These are phyloP conservation scores for Agriotes lineatus DNA, from an alignment of 2,888 invertebrate species.

Conservation along the genomic window DNA sequence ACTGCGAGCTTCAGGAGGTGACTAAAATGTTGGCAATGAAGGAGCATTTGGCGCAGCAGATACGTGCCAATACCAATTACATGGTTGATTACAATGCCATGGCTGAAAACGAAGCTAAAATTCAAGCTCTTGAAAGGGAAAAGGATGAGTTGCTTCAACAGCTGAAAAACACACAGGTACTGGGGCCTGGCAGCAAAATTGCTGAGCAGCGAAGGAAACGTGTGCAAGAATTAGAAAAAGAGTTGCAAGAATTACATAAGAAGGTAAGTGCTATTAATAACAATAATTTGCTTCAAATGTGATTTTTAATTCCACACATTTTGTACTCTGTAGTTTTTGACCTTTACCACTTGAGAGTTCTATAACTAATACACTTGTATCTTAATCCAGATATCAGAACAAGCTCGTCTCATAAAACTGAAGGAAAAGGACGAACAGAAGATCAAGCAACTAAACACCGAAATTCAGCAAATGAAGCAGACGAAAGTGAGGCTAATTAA, in stretches of 20 bases:
- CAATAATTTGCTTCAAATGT: not conserved
- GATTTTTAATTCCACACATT: too few species aligned
- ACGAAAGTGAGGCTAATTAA: conserved; percentile 75
- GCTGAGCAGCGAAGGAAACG: conserved; percentile 83
- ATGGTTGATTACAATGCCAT: conserved; percentile 66
- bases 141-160: conserved; percentile 78
- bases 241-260: conserved; percentile 79
- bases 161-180: conserved; percentile 73
- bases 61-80: conserved; percentile 70
- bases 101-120: conserved; percentile 77
- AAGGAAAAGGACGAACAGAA: conserved; percentile 86
- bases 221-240: conserved; percentile 81
- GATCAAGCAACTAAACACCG: conserved; percentile 78
- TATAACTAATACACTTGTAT: not conserved
- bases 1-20: conserved; percentile 77
- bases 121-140: conserved; percentile 79
- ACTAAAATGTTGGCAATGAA: conserved; percentile 78
- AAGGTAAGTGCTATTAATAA: conserved; percentile 63
- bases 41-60: conserved; percentile 74
- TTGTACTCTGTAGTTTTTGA: too few species aligned
- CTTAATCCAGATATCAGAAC: conserved; percentile 57
- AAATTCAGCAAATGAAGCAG: conserved; percentile 83
- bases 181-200: conserved; percentile 69
- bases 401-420: conserved; percentile 72
- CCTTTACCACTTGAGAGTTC: not conserved